phyloP scores from a whole-genome alignment of 2,888 invertebrate genomes.

The Drosophila prolongata region DNA sequence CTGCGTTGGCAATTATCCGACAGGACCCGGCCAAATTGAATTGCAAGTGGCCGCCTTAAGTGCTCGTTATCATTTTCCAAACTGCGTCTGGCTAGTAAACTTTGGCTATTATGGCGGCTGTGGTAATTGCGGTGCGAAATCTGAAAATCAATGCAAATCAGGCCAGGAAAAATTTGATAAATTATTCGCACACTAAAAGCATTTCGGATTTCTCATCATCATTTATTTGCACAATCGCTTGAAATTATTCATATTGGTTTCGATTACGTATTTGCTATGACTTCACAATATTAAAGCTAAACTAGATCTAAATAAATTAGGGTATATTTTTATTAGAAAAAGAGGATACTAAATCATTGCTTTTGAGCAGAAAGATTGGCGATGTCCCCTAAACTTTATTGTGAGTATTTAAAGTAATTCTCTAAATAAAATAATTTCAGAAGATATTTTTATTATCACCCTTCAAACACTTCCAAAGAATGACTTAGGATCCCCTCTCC shows the following conservation, averaged over 20 bases:
- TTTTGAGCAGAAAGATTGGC: no score
- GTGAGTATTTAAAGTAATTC: no score
- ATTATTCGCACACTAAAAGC: conserved; percentile 22
- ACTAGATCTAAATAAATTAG: conserved; percentile 42
- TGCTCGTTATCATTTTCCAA: conserved; percentile 55
- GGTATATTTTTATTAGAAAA: not conserved
- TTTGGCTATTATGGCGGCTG: conserved; percentile 43
- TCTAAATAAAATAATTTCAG: no score
- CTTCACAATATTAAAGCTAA: conserved; percentile 46
- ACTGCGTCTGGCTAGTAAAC: conserved; percentile 34
- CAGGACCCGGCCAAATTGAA: conserved; percentile 57
- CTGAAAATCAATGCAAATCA: conserved; percentile 32
- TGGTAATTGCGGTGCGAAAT: conserved; percentile 21
- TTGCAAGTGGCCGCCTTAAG: conserved; percentile 60
- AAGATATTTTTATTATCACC: not conserved
- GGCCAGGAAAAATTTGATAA: conserved; percentile 8
- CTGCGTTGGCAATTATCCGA: conserved; percentile 33
- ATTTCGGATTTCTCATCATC: conserved; percentile 25
- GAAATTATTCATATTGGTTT: conserved; percentile 56
- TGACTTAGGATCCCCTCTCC: conserved; percentile 13
- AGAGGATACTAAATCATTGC: not conserved
- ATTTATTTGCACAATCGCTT: conserved; percentile 41
- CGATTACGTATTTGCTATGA: conserved; percentile 56
- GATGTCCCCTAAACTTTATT: no score
- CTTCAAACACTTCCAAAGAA: not conserved